A percentile compares a stretch with the other conserved stretches of the same genome.
Conservation (phyloP, 2,113 vertebrate species). For the Camarhynchus parvulus region DNA sequence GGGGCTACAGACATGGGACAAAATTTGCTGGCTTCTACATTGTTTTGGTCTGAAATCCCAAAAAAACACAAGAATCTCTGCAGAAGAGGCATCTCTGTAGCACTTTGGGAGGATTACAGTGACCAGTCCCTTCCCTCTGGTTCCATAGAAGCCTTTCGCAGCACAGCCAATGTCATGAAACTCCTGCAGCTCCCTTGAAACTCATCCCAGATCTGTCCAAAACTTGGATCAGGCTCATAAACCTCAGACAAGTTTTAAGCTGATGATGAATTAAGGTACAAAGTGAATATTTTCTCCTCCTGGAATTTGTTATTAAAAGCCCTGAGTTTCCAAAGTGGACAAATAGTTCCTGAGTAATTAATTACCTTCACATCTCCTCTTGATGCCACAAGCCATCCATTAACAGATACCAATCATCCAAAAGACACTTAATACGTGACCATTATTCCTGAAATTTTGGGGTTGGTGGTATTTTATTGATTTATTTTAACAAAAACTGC, state of each 20-base stretch:
- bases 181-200: constrained; percentile 59
- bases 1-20: rapidly evolving
- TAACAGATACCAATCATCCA: constrained; percentile 7
- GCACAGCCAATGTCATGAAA: not conserved
- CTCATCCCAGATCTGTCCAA: constrained; percentile 58
- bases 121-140: not conserved
- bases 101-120: not conserved
- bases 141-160: not conserved
- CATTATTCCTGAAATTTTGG: not conserved
- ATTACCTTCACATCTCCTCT: not conserved
- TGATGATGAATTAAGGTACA: constrained; percentile 66
- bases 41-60: not conserved
- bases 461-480: not conserved
- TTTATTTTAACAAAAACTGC: not conserved
- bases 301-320: constrained; percentile 55
- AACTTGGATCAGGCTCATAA: constrained; percentile 48
- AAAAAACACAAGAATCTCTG: not conserved
- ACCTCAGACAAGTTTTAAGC: constrained; percentile 45
- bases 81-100: not conserved
- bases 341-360: constrained; percentile 47
- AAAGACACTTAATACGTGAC: not conserved
- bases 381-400: not conserved
- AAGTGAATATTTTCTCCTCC: constrained; percentile 50
- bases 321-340: constrained; percentile 14
- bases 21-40: not conserved